Evolutionary conservation across 2,113 vertebrate genomes (phyloP), one percentile per base, ranked within the genome.

Genomic region (Brachypodius melanocephalos): DNA sequence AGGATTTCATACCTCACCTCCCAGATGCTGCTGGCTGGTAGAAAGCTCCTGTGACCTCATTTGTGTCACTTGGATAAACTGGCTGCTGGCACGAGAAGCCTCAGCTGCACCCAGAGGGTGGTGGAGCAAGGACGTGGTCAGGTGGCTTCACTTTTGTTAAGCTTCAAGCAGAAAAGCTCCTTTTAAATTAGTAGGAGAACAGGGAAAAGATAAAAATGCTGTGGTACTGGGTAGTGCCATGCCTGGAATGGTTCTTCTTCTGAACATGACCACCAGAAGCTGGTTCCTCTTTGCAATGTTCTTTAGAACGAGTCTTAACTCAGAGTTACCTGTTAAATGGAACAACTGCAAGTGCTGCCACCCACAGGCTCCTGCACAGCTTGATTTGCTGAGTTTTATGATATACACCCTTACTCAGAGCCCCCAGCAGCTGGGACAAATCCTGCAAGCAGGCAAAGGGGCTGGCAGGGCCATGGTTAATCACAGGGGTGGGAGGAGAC

Each of bases 21-120:
- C 59, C 88, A 69, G 69, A 73, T 48, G 92, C 74, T 85, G 45
- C 62, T 82, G 8, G 4, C 88, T 76, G 86, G 52, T 48, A 16
- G 61, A 48, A 90, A 85, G 40, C 71, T 95, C 69, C 76, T 40
- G 74, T 32, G 54, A 80, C 62, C 9, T 2, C 76, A 43, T 85
- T 91, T 93, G 42, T 94, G 93, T 73, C 89, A 69, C 91, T 88
- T 62, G 91, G 93, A 73, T 94, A 36, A 87, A 69, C 77, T 65
- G 49, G 42, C 81, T 5, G 3, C 58, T 8, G 3, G 73, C 91
- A 62, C 2, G 1, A 87, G 61, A 66, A n/a, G 77, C 20, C 61
- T 88, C 88, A 32, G 59, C 76, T 90, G 79, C 40, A 49, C 63
- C 75, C 3, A 0, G 61, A 57, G 81, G 69, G 65, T 63, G 85